Evolutionary conservation across 2,888 invertebrate genomes (phyloP), one percentile per base, ranked within the genome.

Genomic region (Mesorhabditis belari): DNA sequence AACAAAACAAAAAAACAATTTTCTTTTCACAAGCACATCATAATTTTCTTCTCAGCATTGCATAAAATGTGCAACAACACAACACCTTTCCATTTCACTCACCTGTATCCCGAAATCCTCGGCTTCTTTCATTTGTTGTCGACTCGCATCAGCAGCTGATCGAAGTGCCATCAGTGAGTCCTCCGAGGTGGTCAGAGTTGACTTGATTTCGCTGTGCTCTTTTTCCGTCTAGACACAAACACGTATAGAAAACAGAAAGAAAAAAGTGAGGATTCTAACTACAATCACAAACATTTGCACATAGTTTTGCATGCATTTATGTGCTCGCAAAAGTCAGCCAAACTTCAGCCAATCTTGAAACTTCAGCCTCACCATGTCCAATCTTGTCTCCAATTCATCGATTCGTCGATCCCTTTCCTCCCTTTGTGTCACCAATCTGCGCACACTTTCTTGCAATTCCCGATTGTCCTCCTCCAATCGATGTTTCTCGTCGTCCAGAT

Each of bases 351-450:
- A 35, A 35, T 35, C n/a, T 35, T 35, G n/a, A 35, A n/a, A n/a
- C n/a, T n/a, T n/a, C n/a, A n/a, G n/a, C n/a, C 44, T 35, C n/a
- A 35, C 44, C 44, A n/a, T 35, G 12, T n/a, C 44, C 12, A 35
- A n/a, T 17, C 44, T 9, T 54, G 25, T 44, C 57, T 62, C 60
- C 5, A 63, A 50, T 28, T 55, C 49, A n/a, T 54, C 58, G 49
- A 57, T 64, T 9, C 60, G 54, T 27, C 61, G 49, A 17, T 53
- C 49, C 24, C 55, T 21, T 25, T 63, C 63, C 4, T 57, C 26
- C 25, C 52, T 51, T 24, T 54, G 57, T 24, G 19, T 49, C 5
- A 60, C 60, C 49, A 63, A 35, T 23, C 44, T 35, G 12, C 44
- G 12, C 44, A 35, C 44, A 35, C 44, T 35, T n/a, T 35, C 44